Percentiles rank a stretch among this genome's conserved stretches.
phyloP scores from a whole-genome alignment of 2,888 invertebrate species.

The Crepidodera aurea region DNA sequence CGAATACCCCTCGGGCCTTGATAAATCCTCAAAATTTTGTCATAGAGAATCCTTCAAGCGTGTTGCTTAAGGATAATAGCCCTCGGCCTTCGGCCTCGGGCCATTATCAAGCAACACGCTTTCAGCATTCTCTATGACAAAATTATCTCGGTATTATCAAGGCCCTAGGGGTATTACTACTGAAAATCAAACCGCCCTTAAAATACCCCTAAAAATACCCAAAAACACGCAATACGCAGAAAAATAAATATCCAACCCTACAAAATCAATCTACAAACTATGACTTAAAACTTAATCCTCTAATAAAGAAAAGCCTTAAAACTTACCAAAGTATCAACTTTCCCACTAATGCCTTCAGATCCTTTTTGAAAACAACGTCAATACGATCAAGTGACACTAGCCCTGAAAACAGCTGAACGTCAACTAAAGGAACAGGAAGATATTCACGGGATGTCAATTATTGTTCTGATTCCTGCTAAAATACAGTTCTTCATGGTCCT shows the following conservation, averaged over 20 bases:
- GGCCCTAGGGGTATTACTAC: no score
- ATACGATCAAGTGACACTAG: constrained; percentile 34
- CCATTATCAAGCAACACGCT: no score
- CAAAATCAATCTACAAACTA: neutral
- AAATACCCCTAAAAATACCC: neutral
- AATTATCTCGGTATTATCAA: no score
- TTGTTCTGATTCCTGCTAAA: neutral
- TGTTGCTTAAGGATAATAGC: no score
- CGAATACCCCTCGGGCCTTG: no score
- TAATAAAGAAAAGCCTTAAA: constrained; percentile 27
- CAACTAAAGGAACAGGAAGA: constrained; percentile 37
- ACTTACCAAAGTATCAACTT: constrained; percentile 26
- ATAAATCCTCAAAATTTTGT: no score
- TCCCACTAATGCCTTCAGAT: neutral
- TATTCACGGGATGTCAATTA: constrained; percentile 9
- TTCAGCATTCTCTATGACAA: no score
- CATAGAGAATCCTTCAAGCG: no score
- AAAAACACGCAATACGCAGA: neutral
- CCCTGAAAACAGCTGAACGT: constrained; percentile 39
- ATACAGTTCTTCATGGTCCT: neutral
- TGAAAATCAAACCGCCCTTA: neutral
- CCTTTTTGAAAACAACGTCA: constrained; percentile 34
- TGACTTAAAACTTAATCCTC: neutral
- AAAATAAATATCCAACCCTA: neutral
- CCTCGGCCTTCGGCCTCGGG: no score